Percentiles rank a stretch among this genome's conserved stretches.
These are phyloP conservation scores for Gari tellinella DNA, from an alignment of 2,888 invertebrate species.

Conservation along the genomic window DNA sequence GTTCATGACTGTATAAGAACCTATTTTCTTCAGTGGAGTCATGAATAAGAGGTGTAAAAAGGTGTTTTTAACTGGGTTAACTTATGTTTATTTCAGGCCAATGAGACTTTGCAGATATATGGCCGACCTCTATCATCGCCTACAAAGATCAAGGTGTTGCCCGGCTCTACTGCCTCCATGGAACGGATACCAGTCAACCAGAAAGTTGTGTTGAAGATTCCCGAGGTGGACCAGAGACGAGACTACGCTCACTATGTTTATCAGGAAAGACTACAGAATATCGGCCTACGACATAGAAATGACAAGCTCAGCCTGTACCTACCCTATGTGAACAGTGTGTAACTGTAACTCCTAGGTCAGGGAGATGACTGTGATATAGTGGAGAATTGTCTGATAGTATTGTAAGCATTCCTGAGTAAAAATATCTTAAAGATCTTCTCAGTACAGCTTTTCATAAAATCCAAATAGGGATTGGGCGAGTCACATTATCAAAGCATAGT, in stretches of 20 bases:
- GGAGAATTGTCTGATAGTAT: no score
- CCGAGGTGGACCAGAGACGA: slow-evolving; percentile 75
- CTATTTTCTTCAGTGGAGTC: no score
- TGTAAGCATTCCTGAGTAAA: no score
- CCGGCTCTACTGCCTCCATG: slow-evolving; percentile 70
- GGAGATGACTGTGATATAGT: no score
- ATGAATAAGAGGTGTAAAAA: no score
- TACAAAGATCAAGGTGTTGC: slow-evolving; percentile 75
- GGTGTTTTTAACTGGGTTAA: no score
- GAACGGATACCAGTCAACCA: slow-evolving; percentile 68
- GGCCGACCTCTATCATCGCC: slow-evolving; percentile 69
- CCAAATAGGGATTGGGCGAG: no score
- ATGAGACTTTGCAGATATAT: slow-evolving; percentile 69
- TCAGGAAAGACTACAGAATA: slow-evolving; percentile 73
- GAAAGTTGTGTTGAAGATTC: slow-evolving; percentile 43
- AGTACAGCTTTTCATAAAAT: no score
- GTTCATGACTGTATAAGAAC: no score
- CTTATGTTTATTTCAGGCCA: slow-evolving; percentile 68
- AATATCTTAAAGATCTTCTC: no score
- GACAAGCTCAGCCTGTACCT: slow-evolving; percentile 76
- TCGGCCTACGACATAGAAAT: slow-evolving; percentile 70
- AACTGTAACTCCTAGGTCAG: no score
- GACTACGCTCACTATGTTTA: slow-evolving; percentile 79
- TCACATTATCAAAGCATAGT: no score
- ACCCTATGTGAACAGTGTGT: slow-evolving; percentile 74